Conservation (phyloP, 2,888 invertebrate genomes). For the Anoncus sp. region DNA sequence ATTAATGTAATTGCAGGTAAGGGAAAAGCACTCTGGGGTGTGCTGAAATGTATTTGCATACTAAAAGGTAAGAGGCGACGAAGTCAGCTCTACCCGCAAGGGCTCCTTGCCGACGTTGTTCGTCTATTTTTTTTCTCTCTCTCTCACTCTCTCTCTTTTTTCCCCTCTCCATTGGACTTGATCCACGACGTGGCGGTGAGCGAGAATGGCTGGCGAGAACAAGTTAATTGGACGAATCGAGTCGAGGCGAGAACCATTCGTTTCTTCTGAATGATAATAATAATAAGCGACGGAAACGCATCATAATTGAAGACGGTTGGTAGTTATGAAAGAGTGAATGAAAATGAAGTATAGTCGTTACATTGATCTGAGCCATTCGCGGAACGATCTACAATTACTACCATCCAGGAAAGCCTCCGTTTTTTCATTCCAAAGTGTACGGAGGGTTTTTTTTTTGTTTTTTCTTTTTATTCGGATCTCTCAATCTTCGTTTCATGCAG, state of each 20-base stretch:
- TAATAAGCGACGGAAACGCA: conserved; percentile 30
- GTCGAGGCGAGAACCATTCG: conserved; percentile 57
- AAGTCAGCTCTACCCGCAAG: conserved; percentile 50
- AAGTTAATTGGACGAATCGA: conserved; percentile 76
- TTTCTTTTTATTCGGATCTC: background rate
- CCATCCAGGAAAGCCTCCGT: conserved; percentile 23
- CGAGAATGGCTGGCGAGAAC: conserved; percentile 58
- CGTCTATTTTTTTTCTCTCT: conserved; percentile 28
- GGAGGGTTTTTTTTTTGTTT: background rate
- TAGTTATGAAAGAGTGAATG: conserved; percentile 23
- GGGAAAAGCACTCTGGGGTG: conserved; percentile 50
- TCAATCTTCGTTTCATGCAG: background rate
- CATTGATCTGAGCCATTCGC: conserved; percentile 1
- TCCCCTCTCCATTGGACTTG: conserved; percentile 63
- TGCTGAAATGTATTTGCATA: conserved; percentile 74
- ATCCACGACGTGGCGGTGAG: conserved; percentile 65
- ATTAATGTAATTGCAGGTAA: conserved; percentile 58
- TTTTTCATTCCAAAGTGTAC: background rate
- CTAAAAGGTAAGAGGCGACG: conserved; percentile 70
- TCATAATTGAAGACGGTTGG: conserved; percentile 54
- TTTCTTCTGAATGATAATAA: conserved; percentile 25
- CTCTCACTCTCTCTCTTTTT: no score
- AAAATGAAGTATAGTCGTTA: conserved; percentile 32
- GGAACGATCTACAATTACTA: background rate
- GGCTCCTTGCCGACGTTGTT: conserved; percentile 37